These are phyloP conservation scores for Orchesellides sinensis DNA, from an alignment of 2,888 invertebrate species.

Conservation along the genomic window DNA sequence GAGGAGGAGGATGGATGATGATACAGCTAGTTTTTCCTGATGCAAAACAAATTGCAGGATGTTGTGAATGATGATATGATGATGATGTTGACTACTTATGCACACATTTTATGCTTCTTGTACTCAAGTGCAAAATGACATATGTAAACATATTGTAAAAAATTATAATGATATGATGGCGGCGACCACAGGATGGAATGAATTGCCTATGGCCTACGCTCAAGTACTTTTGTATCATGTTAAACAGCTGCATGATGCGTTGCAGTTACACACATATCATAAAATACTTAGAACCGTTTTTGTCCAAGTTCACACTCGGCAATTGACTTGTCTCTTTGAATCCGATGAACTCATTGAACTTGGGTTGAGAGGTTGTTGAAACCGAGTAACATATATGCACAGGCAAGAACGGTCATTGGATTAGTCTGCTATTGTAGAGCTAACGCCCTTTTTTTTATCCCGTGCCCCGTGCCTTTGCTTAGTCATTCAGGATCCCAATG, in stretches of 20 bases:
- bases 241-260: neutral
- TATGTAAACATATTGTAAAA: neutral
- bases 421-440: neutral
- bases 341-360: conserved; percentile 3
- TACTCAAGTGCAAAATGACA: neutral
- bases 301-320: conserved; percentile 10
- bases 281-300: neutral
- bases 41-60: too few relatives aligned
- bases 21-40: too few relatives aligned
- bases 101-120: neutral
- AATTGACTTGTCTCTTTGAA: conserved; percentile 17
- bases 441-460: conserved; percentile 24
- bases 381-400: neutral
- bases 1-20: neutral
- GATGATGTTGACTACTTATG: neutral
- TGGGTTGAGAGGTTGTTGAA: conserved; percentile 47
- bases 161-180: neutral
- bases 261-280: neutral
- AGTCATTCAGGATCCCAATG: too few relatives aligned
- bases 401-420: conserved; percentile 35
- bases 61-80: neutral
- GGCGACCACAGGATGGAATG: too few relatives aligned
- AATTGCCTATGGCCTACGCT: too few relatives aligned
- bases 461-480: too few relatives aligned
- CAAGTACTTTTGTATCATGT: too few relatives aligned